Conservation (phyloP, 2,797 vertebrate genomes). For the Cirrhinus molitorella region DNA sequence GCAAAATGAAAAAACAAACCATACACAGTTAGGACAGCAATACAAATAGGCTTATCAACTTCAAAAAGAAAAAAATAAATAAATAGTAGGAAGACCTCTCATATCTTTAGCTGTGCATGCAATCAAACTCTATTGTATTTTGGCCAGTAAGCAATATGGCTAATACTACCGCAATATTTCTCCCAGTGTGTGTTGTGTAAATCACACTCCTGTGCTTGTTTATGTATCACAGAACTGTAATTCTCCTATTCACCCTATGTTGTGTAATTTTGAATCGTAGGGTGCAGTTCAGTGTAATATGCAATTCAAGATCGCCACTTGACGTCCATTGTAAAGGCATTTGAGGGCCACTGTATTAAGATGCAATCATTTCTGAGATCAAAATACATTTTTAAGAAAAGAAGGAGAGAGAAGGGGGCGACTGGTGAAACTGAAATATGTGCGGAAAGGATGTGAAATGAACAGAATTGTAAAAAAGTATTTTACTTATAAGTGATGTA, state of each 20-base stretch:
- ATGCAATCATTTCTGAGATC: neutral
- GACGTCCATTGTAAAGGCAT: neutral
- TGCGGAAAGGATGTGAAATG: neutral
- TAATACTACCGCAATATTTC: neutral
- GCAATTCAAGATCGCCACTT: neutral
- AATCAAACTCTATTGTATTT: constrained; percentile 16
- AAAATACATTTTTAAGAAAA: constrained; percentile 1
- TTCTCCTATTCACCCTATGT: neutral
- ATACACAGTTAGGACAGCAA: neutral
- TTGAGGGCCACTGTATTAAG: neutral
- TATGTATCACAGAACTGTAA: neutral
- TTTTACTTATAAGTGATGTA: neutral
- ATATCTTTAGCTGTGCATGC: neutral
- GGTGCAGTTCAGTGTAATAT: neutral
- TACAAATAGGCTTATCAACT: neutral
- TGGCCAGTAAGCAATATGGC: neutral
- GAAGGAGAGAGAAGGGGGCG: neutral
- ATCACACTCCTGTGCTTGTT: neutral
- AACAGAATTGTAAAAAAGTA: neutral
- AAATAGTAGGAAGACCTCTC: too few relatives aligned
- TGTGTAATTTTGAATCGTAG: neutral
- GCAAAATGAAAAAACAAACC: neutral
- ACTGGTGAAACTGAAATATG: neutral
- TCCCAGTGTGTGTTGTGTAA: neutral
- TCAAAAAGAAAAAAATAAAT: too few relatives aligned